Base-by-base conservation (phyloP, 2,888 invertebrate species). In the Oligia latruncula region DNA sequence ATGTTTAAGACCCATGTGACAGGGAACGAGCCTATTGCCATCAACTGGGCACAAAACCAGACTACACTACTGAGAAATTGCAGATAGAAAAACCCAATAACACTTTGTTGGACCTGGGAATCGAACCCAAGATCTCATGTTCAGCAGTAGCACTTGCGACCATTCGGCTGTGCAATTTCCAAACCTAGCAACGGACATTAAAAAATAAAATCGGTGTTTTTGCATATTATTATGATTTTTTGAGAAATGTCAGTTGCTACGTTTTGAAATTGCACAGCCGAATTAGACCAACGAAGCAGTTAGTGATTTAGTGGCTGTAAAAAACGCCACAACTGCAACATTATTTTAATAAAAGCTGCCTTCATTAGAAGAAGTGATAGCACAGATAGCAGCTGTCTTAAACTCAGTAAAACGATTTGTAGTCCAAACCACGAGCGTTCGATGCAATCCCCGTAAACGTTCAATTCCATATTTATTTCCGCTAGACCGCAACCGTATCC, bases 381-480 rank as follows among this genome's bases (percentile, higher is more conserved):
- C 60, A 35, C 35, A 35, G 29, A 66, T n/a, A 62, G 6, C 76
- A 35, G 17, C 23, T 64, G 20, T 46, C 11, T n/a, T 78, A 58
- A 72, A 74, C 23, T 64, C 20, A 66, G 17, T 49, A 3, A 29
- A 60, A 60, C n/a, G 13, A 46, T 86, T 74, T 0, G 35, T 66
- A 72, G 40, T 65, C 71, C 35, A 65, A 49, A 66, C 83, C 65
- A 65, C 35, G 40, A 70, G n/a, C 46, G 29, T 70, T 74, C 66
- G 67, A 83, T 74, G 77, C 58, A 71, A 83, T 82, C 77, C 62
- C 66, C 52, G 55, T 75, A 80, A 85, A 78, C 52, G 77, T 73
- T 78, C 60, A 58, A n/a, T 83, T 77, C 23, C 29, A 71, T 85
- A 78, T 81, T 86, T 86, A 83, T 88, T 66, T 72, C 73, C 65